Conservation (phyloP, 2,797 vertebrate species). For the Anguilla pacifica region DNA sequence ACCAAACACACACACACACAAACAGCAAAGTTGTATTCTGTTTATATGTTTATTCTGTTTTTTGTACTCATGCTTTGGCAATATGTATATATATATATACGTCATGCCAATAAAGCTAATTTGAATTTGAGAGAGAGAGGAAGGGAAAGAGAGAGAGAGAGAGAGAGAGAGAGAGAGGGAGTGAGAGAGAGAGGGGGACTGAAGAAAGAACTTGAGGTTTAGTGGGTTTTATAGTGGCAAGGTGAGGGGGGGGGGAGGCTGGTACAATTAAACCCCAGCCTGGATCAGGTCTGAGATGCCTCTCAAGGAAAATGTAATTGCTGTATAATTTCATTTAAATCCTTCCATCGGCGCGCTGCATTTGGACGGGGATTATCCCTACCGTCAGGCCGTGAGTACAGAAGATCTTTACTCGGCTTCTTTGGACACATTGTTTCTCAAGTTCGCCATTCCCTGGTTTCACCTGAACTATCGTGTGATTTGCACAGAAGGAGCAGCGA, state of each 20-base stretch:
- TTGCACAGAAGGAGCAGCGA: slow-evolving; percentile 12
- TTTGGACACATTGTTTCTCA: slow-evolving; percentile 54
- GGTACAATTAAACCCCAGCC: slow-evolving; percentile 68
- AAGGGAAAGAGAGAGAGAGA: slow-evolving; percentile 32
- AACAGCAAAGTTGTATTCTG: too few species aligned
- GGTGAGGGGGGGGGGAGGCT: slow-evolving; percentile 37
- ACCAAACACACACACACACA: too few species aligned
- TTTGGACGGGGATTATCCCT: slow-evolving; percentile 74
- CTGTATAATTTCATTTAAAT: slow-evolving; percentile 77
- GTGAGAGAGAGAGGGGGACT: not conserved
- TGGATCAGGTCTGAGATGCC: slow-evolving; percentile 67
- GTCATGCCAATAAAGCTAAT: slow-evolving; percentile 2
- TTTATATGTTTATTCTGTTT: too few species aligned
- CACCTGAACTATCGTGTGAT: slow-evolving; percentile 53
- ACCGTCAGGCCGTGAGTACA: slow-evolving; percentile 69
- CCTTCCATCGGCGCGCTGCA: slow-evolving; percentile 69
- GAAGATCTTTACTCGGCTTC: slow-evolving; percentile 54
- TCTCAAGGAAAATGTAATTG: slow-evolving; percentile 73
- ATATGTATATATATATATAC: not conserved
- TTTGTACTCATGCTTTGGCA: too few species aligned
- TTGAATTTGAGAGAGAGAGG: not conserved
- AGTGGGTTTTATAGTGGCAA: slow-evolving; percentile 25
- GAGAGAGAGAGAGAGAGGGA: too few species aligned
- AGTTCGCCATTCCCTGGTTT: slow-evolving; percentile 61
- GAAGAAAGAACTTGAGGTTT: slow-evolving; percentile 41